Percentiles rank a stretch among this genome's conserved stretches.
Evolutionary conservation across 2,113 vertebrate species (phyloP).

Genomic region (Pavo muticus): DNA sequence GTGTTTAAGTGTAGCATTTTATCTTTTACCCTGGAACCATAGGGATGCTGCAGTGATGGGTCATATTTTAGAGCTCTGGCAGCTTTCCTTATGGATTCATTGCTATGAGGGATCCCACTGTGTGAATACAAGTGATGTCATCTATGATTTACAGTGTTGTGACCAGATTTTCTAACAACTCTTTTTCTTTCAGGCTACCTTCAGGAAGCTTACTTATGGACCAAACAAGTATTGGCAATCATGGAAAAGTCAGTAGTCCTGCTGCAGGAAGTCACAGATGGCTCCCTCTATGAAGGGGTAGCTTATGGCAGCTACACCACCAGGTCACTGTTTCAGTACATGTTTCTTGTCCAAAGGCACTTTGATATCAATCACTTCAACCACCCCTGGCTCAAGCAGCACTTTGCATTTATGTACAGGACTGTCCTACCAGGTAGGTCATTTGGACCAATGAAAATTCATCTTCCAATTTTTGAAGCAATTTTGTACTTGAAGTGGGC

Average conservation of each 20-base stretch:
- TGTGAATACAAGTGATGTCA: background rate
- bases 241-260: conserved; percentile 98
- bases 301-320: conserved; percentile 98
- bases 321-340: conserved; percentile 95
- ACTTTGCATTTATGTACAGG: conserved; percentile 97
- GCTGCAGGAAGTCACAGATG: conserved; percentile 91
- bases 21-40: background rate
- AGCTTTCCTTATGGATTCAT: background rate
- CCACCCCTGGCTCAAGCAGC: conserved; percentile 95
- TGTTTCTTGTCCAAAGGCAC: conserved; percentile 95
- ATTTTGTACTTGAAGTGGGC: background rate
- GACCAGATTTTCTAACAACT: background rate
- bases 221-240: conserved; percentile 93
- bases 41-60: background rate
- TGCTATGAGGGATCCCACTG: background rate
- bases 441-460: background rate
- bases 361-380: conserved; percentile 93
- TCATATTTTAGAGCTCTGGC: background rate
- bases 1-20: background rate
- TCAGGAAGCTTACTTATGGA: conserved; percentile 97
- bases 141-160: background rate
- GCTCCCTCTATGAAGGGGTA: conserved; percentile 96
- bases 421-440: conserved; percentile 92
- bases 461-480: background rate
- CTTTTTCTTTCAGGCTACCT: conserved; percentile 87